Evolutionary conservation across 1,140 invertebrate genomes (phyloP), one percentile per base, ranked within the genome.

Genomic region (Diachasmimorpha longicaudata): DNA sequence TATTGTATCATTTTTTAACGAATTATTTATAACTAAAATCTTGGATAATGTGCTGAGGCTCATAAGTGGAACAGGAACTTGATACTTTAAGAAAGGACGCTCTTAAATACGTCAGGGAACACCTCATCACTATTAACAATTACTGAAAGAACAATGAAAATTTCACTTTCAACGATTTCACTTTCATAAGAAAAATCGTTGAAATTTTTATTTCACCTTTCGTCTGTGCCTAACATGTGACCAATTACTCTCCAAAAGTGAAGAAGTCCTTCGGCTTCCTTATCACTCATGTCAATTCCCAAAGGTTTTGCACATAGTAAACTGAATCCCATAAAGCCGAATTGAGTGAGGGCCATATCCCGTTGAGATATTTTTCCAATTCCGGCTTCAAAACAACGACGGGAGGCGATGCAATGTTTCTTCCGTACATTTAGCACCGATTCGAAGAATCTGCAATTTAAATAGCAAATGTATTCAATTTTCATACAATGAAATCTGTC

Each of bases 221-320:
- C 95, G 77, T 96, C 91, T 14, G 97, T 92, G 1, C 96, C 96
- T 58, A 97, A 90, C 81, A 95, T 85, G 80, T 93, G 91, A 0
- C 95, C 96, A 37, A 97, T 92, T 0, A 95, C 93, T 52, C 92
- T 90, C 96, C 96, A 97, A 79, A 97, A 92, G 83, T 97, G 95
- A 1, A 95, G 85, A 68, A 95, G 93, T n/a, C 92, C 93, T 67
- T 95, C 93, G n/a, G 94, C 81, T 69, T 94, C 93, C 25, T 92
- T 90, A 10, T 89, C 79, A 19, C 88, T 89, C 4, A 83, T 82
- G 2, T 83, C 78, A 2, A 96, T 87, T 0, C 95, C 94, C 37
- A 96, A 89, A 39, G 91, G 85, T 58, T 93, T 86, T 0, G 92
- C 91, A 48, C 92, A 92, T 4, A 95, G 77, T 0, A 96, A 80